A percentile compares a stretch with the other conserved stretches of the same genome.
Evolutionary conservation across 30 jellyfish, hydroid and myxozoan species (phyloP).

Genomic region (Aurelia sp.): DNA sequence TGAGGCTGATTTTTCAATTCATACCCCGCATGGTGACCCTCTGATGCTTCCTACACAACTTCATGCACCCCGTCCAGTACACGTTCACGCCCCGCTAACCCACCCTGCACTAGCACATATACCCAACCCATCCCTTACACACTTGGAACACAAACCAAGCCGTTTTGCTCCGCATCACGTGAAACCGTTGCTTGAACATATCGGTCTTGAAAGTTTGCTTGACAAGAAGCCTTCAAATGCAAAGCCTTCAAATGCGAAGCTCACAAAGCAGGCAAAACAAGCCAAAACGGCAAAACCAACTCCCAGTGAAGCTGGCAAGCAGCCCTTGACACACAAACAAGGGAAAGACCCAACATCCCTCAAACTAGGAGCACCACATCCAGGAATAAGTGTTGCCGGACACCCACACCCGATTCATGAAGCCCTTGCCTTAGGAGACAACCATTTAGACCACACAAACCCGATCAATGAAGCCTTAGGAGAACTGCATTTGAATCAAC

Average conservation of each 20-base stretch:
- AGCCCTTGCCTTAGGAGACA: background rate
- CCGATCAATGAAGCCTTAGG: background rate
- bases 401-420: slow-evolving; percentile 2
- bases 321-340: slow-evolving; percentile 28
- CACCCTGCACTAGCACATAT: slow-evolving; percentile 34
- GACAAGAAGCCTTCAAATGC: background rate
- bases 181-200: too few species aligned
- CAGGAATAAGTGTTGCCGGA: slow-evolving; percentile 26
- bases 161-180: too few species aligned
- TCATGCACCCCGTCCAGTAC: background rate
- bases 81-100: background rate
- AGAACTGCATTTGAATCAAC: slow-evolving; percentile 7
- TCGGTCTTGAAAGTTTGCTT: too few species aligned
- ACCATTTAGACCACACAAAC: background rate
- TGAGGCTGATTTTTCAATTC: slow-evolving; percentile 67
- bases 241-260: background rate
- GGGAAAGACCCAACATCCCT: slow-evolving; percentile 21
- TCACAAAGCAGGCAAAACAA: background rate
- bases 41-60: background rate
- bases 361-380: slow-evolving; percentile 32
- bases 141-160: too few species aligned
- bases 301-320: slow-evolving; percentile 25
- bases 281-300: slow-evolving; percentile 20
- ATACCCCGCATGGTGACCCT: slow-evolving; percentile 49
- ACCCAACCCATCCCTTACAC: background rate